Evolutionary conservation across 2,888 invertebrate genomes (phyloP), one percentile per base, ranked within the genome.

Genomic region (Sarcophaga caerulescens): DNA sequence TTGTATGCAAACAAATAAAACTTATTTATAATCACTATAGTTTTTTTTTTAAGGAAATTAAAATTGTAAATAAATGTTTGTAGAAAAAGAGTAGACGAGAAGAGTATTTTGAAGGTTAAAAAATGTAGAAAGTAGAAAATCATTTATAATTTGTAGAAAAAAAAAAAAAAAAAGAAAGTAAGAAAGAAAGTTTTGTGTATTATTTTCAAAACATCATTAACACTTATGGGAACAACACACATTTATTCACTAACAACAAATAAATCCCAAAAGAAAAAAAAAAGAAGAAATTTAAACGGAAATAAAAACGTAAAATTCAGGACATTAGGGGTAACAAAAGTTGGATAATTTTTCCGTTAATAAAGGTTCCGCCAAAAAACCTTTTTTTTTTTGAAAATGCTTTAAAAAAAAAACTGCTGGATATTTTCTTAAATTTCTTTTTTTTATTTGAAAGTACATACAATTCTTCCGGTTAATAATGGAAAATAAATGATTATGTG

Each of bases 211-310:
- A 63, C 68, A 83, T 68, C 71, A 78, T 83, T 59, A 84, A 84
- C 63, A 79, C 70, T 79, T 79, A 84, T 57, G 70, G 70, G 75
- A 79, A 84, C 84, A 79, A 84, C 84, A 84, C 84, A 84, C 52
- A 52, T 76, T 80, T 80, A 84, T 75, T 21, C 74, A 71, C 79
- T 80, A 84, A 80, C 84, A 79, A 69, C 68, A 74, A 74, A 75
- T 84, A 63, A 79, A 84, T 52, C 69, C 57, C 52, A 52, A 68
- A 52, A 3, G 63, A 69, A 78, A 69, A 69, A 78, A 69, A 63
- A n/a, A 69, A 78, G 78, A 52, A 57, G 3, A 77, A 82, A 60
- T 63, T 63, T 62, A 79, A 78, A 74, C 73, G 57, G 62, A 66
- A 57, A 60, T 14, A 17, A 52, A 14, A 14, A 52, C 17, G 17